Percentiles rank a stretch among this genome's conserved stretches.
phyloP scores from a whole-genome alignment of 2,888 invertebrate genomes.

The Leistus spinibarbis region DNA sequence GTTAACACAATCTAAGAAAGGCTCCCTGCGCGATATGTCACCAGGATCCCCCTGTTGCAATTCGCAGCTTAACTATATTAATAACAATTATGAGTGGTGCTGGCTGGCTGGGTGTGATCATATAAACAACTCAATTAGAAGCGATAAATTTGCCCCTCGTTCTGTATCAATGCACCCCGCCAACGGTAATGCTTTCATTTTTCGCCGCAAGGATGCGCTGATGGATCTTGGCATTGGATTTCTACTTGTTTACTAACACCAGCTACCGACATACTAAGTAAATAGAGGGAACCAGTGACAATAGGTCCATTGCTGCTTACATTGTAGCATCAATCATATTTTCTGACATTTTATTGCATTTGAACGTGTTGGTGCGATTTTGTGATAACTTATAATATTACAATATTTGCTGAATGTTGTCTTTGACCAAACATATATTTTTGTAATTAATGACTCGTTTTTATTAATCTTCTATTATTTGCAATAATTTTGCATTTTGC shows the following conservation, averaged over 20 bases:
- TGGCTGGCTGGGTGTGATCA: background rate
- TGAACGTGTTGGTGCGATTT: no score
- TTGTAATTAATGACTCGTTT: no score
- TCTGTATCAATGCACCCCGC: background rate
- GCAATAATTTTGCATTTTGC: no score
- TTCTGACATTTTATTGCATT: background rate
- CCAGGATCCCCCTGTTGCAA: background rate
- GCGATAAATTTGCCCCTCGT: background rate
- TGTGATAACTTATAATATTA: no score
- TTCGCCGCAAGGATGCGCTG: background rate
- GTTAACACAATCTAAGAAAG: constrained; percentile 1
- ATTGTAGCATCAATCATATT: background rate
- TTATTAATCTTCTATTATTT: no score
- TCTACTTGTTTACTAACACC: background rate
- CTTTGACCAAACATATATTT: no score
- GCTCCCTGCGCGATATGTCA: background rate
- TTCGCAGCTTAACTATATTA: background rate
- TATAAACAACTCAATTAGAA: background rate
- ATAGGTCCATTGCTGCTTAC: background rate
- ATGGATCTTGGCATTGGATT: background rate
- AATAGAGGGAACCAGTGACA: background rate
- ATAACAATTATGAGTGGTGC: background rate
- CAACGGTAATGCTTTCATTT: background rate
- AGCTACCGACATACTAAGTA: background rate
- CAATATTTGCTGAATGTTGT: no score